These are phyloP conservation scores for Alentia gelatinosa DNA, from an alignment of 2,888 invertebrate genomes.

Conservation along the genomic window DNA sequence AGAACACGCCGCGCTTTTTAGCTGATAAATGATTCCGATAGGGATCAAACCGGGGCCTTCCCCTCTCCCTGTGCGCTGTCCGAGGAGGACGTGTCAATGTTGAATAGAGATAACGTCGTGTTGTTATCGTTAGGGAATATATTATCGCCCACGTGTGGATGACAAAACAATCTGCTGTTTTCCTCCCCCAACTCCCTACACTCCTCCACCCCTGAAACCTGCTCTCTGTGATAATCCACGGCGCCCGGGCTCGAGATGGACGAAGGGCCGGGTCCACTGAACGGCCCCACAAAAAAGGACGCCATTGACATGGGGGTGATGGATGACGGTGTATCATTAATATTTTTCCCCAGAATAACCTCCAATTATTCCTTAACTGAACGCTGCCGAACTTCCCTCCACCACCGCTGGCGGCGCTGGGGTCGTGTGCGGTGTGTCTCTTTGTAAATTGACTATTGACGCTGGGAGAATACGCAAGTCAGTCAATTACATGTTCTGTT, in stretches of 20 bases:
- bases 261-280: no score
- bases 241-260: neutral
- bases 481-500: slow-evolving; percentile 6
- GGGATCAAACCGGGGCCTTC: neutral
- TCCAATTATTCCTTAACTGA: neutral
- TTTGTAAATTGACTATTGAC: slow-evolving; percentile 21
- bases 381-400: neutral
- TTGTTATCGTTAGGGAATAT: neutral
- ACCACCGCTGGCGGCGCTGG: neutral
- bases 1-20: neutral
- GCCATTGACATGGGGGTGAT: neutral
- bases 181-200: neutral
- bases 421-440: neutral
- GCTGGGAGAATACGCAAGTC: neutral
- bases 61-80: neutral
- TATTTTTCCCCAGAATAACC: neutral
- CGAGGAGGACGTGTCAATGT: neutral
- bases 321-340: neutral
- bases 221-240: neutral
- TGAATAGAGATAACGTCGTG: neutral
- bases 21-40: slow-evolving; percentile 3
- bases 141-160: neutral
- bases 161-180: neutral
- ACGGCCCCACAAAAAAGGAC: neutral
- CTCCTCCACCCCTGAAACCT: neutral